A percentile compares a stretch with the other conserved stretches of the same genome.
These are phyloP conservation scores for Caenorhabditis wallacei DNA, from an alignment of 2,888 invertebrate species.

Conservation along the genomic window DNA sequence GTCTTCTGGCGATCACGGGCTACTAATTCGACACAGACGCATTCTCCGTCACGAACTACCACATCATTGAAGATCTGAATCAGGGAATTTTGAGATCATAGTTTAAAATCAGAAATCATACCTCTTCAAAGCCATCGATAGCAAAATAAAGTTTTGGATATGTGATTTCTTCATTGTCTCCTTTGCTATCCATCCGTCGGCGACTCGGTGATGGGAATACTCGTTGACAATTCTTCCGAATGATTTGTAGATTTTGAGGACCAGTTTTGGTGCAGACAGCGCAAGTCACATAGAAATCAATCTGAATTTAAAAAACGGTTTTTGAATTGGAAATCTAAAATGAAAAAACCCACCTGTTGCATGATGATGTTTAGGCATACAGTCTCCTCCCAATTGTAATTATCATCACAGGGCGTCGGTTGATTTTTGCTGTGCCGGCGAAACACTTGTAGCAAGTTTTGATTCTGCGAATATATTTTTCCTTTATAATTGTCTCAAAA, in stretches of 20 bases:
- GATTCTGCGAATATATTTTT: constrained; percentile 48
- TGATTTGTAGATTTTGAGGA: constrained; percentile 96
- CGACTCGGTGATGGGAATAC: constrained; percentile 94
- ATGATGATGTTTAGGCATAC: constrained; percentile 97
- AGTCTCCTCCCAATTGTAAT: constrained; percentile 99
- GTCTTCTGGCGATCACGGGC: constrained; percentile 88
- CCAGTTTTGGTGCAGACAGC: constrained; percentile 98
- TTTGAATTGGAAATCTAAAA: not conserved
- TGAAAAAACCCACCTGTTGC: constrained; percentile 88
- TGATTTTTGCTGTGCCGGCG: constrained; percentile 96
- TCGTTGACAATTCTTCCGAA: constrained; percentile 91
- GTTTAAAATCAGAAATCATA: constrained; percentile 80
- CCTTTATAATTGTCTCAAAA: too few species aligned
- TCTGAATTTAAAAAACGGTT: constrained; percentile 84
- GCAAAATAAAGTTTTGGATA: constrained; percentile 99
- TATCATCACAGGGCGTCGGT: constrained; percentile 93
- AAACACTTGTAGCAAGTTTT: constrained; percentile 91
- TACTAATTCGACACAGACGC: constrained; percentile 98
- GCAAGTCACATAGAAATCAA: constrained; percentile 97
- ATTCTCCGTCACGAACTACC: constrained; percentile 96
- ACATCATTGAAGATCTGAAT: constrained; percentile 94
- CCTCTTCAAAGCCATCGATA: constrained; percentile 99
- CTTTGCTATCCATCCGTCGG: constrained; percentile 96
- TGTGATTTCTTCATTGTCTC: constrained; percentile 97
- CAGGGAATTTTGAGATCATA: not conserved